These are phyloP conservation scores for Paragorgia papillata DNA, from an alignment of 92 coral and sea anemone genomes.

Conservation along the genomic window DNA sequence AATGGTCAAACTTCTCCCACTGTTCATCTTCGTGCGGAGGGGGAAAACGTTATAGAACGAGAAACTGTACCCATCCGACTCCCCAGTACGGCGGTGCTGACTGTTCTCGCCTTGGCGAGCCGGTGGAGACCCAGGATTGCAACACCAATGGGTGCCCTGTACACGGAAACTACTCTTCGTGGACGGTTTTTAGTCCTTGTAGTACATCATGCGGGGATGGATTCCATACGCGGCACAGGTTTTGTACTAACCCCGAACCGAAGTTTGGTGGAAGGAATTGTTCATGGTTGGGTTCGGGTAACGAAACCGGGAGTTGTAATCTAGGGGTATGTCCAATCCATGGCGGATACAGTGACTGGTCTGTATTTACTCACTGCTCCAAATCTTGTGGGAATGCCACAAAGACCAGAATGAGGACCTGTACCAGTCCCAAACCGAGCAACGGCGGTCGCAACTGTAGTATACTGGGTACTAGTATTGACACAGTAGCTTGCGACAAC, in stretches of 20 bases:
- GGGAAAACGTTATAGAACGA: slow-evolving; percentile 59
- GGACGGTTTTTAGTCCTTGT: slow-evolving; percentile 32
- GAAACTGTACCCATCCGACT: slow-evolving; percentile 79
- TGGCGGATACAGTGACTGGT: slow-evolving; percentile 39
- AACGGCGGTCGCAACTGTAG: slow-evolving; percentile 45
- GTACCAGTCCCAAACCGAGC: slow-evolving; percentile 46
- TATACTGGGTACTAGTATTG: slow-evolving; percentile 12
- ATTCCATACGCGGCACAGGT: slow-evolving; percentile 11
- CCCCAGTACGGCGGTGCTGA: slow-evolving; percentile 79
- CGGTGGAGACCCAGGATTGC: slow-evolving; percentile 54
- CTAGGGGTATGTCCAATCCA: slow-evolving; percentile 19
- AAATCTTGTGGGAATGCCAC: slow-evolving; percentile 37
- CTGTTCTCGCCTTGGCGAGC: slow-evolving; percentile 65
- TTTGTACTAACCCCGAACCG: slow-evolving; percentile 27
- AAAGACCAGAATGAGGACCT: slow-evolving; percentile 33
- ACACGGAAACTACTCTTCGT: slow-evolving; percentile 22
- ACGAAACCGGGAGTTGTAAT: slow-evolving; percentile 1
- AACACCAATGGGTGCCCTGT: slow-evolving; percentile 72
- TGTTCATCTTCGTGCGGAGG: slow-evolving; percentile 76
- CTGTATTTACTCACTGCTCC: slow-evolving; percentile 18
- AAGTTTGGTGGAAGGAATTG: slow-evolving; percentile 26
- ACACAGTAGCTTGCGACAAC: slow-evolving; percentile 12
- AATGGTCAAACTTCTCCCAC: slow-evolving; percentile 73
- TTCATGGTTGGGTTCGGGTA: slow-evolving; percentile 8
- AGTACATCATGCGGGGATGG: slow-evolving; percentile 32